Conservation (phyloP, 2,888 invertebrate genomes). For the Ophion costatus region DNA sequence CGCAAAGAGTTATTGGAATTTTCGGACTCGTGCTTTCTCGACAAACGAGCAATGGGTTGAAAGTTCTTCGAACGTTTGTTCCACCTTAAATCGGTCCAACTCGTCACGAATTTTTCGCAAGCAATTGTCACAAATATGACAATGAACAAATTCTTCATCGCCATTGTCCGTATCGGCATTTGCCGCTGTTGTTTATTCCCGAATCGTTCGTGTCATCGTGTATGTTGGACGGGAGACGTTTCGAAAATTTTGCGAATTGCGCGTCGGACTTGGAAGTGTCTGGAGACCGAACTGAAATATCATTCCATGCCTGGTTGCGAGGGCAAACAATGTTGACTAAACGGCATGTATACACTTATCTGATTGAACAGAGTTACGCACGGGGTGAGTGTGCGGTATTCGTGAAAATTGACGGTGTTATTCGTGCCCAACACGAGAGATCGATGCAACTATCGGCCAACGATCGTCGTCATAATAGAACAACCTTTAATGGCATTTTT, state of each 20-base stretch:
- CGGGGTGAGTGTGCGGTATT: not conserved
- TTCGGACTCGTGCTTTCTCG: constrained; percentile 15
- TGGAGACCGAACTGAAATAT: constrained; percentile 35
- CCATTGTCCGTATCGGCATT: not conserved
- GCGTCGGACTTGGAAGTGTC: constrained; percentile 13
- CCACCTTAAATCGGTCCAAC: constrained; percentile 32
- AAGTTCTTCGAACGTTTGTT: constrained; percentile 41
- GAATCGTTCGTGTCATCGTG: not conserved
- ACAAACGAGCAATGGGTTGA: constrained; percentile 21
- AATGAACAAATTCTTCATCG: constrained; percentile 5
- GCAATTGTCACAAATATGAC: constrained; percentile 3
- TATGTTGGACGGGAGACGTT: not conserved
- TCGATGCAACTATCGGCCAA: constrained; percentile 16
- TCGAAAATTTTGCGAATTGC: not conserved
- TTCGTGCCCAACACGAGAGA: not conserved
- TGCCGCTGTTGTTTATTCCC: too few species aligned
- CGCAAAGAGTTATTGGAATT: not conserved
- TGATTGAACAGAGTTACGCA: not conserved
- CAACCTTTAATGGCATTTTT: not conserved
- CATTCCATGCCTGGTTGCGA: not conserved
- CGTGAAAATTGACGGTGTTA: not conserved
- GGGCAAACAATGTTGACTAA: not conserved
- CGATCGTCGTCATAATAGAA: not conserved
- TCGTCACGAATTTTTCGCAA: constrained; percentile 5
- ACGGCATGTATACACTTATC: not conserved